Conservation (phyloP, 2,113 vertebrate genomes). For the Condylura cristata region DNA sequence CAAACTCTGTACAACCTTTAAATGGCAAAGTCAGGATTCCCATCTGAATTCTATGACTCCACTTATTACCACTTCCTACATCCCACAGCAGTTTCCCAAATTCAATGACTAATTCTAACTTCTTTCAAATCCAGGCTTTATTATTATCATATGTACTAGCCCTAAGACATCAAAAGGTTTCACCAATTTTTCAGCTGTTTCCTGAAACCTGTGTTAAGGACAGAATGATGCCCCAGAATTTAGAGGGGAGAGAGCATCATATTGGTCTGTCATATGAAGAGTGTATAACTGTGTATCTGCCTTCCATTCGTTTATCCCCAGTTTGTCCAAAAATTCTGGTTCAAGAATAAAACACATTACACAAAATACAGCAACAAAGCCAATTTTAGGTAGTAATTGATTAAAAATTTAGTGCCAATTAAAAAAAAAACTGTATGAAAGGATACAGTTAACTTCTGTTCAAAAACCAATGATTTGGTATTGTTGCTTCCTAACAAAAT, state of each 20-base stretch:
- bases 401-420: slow-evolving; percentile 33
- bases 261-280: not conserved
- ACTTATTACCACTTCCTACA: not conserved
- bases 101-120: not conserved
- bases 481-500: slow-evolving; percentile 23
- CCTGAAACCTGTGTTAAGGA: not conserved
- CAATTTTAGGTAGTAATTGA: slow-evolving; percentile 4
- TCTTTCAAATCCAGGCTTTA: slow-evolving; percentile 31
- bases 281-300: not conserved
- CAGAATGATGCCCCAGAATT: not conserved
- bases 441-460: slow-evolving; percentile 1
- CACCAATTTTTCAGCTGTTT: not conserved
- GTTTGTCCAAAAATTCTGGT: not conserved
- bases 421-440: not conserved
- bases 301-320: not conserved
- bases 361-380: slow-evolving; percentile 31
- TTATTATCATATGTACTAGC: not conserved
- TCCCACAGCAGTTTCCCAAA: not conserved
- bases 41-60: not conserved
- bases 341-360: not conserved
- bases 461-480: not conserved
- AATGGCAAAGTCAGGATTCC: not conserved
- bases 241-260: not conserved
- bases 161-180: not conserved
- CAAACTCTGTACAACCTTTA: not conserved